A percentile compares a stretch with the other conserved stretches of the same genome.
phyloP scores from a whole-genome alignment of 2,113 vertebrate genomes.

The Daphoenositta chrysoptera region DNA sequence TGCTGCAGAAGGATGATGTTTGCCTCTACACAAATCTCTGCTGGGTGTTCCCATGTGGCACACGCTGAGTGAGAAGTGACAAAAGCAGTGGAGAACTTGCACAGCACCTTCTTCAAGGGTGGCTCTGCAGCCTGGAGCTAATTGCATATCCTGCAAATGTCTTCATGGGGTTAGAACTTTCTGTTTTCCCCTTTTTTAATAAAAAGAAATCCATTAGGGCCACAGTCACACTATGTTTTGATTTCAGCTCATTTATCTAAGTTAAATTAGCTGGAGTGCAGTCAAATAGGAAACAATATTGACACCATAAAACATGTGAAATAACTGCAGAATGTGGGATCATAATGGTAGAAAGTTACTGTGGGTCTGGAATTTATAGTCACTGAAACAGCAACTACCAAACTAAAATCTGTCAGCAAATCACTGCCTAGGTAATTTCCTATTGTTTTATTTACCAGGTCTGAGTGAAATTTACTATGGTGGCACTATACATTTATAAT shows the following conservation, averaged over 20 bases:
- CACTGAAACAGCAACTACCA: background rate
- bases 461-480: background rate
- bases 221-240: background rate
- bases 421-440: background rate
- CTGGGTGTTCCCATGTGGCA: background rate
- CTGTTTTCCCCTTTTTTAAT: background rate
- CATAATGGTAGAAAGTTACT: background rate
- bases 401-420: background rate
- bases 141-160: background rate
- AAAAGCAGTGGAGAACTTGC: background rate
- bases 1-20: background rate
- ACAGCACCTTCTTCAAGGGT: background rate
- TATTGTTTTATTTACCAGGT: background rate
- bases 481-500: background rate
- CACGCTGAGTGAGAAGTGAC: background rate
- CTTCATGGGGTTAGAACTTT: background rate
- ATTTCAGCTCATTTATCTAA: slow-evolving; percentile 20
- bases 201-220: background rate
- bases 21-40: background rate
- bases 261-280: slow-evolving; percentile 26
- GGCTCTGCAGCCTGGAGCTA: background rate
- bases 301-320: background rate
- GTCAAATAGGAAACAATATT: background rate
- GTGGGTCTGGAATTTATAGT: background rate
- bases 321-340: background rate